phyloP scores from a whole-genome alignment of 2,888 invertebrate genomes.

The Cecidostiba fungosa region DNA sequence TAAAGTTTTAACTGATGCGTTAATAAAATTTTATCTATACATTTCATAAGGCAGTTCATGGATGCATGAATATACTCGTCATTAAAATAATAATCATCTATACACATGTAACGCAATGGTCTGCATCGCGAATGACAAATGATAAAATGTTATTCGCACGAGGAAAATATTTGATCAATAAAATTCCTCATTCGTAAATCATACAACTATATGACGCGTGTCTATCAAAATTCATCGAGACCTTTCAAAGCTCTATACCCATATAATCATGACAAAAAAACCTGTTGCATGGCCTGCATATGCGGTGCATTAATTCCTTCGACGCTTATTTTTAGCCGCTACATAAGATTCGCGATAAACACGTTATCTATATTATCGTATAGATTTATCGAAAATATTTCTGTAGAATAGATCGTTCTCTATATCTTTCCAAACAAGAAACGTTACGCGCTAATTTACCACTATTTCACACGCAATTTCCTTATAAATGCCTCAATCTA shows the following conservation, averaged over 20 bases:
- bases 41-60: no score
- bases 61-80: not conserved
- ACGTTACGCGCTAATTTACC: not conserved
- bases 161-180: not conserved
- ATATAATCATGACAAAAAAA: not conserved
- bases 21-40: no score
- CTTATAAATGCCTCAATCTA: not conserved
- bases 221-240: constrained; percentile 31
- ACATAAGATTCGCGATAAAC: constrained; percentile 54
- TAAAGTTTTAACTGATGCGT: not conserved
- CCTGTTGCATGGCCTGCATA: no score
- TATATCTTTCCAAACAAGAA: no score
- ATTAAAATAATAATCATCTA: not conserved
- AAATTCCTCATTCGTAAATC: not conserved
- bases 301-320: no score
- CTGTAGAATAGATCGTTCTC: not conserved
- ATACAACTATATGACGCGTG: not conserved
- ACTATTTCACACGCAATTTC: not conserved
- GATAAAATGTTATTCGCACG: not conserved
- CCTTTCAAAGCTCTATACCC: not conserved
- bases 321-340: no score
- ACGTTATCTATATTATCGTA: constrained; percentile 38
- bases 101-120: not conserved
- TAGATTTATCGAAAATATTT: not conserved
- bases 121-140: not conserved